A percentile compares a stretch with the other conserved stretches of the same genome.
Evolutionary conservation across 2,113 vertebrate species (phyloP).

Genomic region (Chlamydotis undulata): DNA sequence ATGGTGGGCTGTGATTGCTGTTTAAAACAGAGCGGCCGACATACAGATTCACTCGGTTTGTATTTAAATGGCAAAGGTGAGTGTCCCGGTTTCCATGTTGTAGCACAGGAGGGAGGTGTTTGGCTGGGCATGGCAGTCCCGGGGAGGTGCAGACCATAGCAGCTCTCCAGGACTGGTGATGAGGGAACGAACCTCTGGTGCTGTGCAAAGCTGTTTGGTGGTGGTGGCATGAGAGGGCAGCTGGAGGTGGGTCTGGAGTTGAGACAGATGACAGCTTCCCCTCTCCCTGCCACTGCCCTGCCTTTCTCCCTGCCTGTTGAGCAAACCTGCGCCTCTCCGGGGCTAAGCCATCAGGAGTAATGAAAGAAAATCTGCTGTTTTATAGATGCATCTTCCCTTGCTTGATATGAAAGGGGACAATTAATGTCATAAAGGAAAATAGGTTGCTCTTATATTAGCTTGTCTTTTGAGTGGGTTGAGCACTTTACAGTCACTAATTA

Average conservation of each 20-base stretch:
- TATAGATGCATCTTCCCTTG: background rate
- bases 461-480: background rate
- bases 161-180: accelerated
- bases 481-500: constrained; percentile 24
- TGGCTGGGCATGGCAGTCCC: background rate
- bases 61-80: background rate
- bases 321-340: background rate
- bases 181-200: background rate
- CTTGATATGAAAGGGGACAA: constrained; percentile 1
- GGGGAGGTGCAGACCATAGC: background rate
- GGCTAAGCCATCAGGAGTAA: background rate
- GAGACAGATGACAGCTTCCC: background rate
- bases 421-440: background rate
- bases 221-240: background rate
- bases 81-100: background rate
- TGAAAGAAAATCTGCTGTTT: background rate
- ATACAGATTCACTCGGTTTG: background rate
- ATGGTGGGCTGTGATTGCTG: background rate
- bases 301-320: background rate
- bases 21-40: background rate
- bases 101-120: background rate
- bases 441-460: background rate
- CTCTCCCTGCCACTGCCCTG: background rate
- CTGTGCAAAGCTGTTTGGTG: background rate
- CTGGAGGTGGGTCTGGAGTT: background rate